These are phyloP conservation scores for Chloropsis hardwickii DNA, from an alignment of 2,113 vertebrate species.

Conservation along the genomic window DNA sequence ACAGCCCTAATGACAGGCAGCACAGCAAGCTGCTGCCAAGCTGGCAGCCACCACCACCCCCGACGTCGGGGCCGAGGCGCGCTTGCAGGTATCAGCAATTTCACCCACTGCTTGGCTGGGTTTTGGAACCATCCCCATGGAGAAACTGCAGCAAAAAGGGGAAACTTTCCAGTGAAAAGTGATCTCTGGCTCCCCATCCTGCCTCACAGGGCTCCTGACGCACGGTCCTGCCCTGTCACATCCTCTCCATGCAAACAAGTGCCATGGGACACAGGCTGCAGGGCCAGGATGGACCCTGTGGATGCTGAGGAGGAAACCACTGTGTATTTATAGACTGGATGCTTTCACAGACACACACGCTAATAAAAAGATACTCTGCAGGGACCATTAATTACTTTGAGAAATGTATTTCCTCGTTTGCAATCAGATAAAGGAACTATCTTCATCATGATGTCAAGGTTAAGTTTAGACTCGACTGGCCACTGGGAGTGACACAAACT, in stretches of 20 bases:
- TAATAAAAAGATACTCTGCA: neutral
- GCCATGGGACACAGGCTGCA: neutral
- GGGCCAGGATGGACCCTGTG: neutral
- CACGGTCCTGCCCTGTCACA: neutral
- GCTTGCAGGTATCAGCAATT: neutral
- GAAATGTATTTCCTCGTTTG: constrained; percentile 10
- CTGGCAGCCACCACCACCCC: neutral
- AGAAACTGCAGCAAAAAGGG: neutral
- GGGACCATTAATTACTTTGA: constrained; percentile 27
- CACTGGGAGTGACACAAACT: neutral
- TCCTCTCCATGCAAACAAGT: neutral
- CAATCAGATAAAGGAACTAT: constrained; percentile 5
- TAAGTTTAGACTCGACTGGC: neutral
- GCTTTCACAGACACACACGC: neutral
- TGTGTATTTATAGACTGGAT: neutral
- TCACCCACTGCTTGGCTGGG: neutral
- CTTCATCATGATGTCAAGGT: neutral
- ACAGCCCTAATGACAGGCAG: neutral
- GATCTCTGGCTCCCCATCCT: neutral
- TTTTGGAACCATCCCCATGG: neutral
- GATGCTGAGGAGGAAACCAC: neutral
- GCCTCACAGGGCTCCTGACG: neutral
- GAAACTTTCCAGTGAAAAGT: neutral
- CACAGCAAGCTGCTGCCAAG: neutral
- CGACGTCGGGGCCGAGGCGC: fast-evolving